Conservation (phyloP, 2,797 vertebrate species). For the Myotis findleyi region DNA sequence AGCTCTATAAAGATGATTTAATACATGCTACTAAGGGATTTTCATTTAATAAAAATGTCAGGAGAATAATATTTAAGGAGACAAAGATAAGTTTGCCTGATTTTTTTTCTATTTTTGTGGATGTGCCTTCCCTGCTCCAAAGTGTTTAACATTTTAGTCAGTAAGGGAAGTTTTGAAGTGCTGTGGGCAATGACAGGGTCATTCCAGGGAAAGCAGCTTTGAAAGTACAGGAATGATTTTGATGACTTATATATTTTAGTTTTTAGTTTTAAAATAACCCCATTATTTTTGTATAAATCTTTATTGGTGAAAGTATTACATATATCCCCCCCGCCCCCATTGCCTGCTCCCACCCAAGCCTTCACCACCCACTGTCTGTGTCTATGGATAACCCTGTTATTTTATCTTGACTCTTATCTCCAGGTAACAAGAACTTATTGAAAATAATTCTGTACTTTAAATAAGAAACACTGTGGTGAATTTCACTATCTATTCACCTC, state of each 20-base stretch:
- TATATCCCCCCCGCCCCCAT: no score
- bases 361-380: no score
- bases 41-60: constrained; percentile 56
- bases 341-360: no score
- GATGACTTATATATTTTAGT: neutral
- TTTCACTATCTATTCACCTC: neutral
- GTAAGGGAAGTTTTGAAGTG: neutral
- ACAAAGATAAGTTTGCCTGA: constrained; percentile 1
- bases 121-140: neutral
- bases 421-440: neutral
- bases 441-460: neutral
- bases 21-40: neutral
- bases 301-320: no score
- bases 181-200: neutral
- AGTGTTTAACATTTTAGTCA: neutral
- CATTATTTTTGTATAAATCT: neutral
- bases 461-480: neutral
- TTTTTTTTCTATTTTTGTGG: neutral
- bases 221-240: neutral
- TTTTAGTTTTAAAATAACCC: neutral
- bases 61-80: neutral
- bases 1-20: neutral
- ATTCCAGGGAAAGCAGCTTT: neutral
- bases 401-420: neutral
- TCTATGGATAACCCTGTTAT: neutral